phyloP scores from a whole-genome alignment of 2,113 vertebrate species.

The Corythornis vintsioides region DNA sequence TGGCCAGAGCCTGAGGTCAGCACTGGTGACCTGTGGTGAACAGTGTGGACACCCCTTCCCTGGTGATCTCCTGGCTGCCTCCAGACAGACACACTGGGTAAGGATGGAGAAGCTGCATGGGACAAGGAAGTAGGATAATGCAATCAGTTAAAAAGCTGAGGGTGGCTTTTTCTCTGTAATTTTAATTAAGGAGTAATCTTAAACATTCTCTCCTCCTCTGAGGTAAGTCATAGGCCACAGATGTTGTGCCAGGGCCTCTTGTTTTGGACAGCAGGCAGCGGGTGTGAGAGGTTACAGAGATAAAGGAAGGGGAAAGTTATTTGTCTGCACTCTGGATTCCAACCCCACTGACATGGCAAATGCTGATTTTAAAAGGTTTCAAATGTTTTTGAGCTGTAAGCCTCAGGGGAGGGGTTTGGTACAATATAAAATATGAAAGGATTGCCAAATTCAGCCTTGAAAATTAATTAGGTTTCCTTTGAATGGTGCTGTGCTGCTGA shows the following conservation, averaged over 20 bases:
- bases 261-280: accelerated
- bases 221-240: neutral
- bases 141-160: neutral
- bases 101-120: neutral
- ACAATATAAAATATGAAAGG: neutral
- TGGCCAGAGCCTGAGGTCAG: neutral
- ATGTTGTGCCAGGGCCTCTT: neutral
- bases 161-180: neutral
- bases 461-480: neutral
- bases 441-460: neutral
- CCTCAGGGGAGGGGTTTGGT: neutral
- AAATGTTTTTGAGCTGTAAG: neutral
- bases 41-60: neutral
- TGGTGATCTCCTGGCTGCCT: no score
- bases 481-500: neutral
- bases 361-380: neutral
- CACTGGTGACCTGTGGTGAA: neutral
- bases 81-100: accelerated
- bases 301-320: neutral
- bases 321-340: neutral
- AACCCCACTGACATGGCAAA: neutral
- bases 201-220: neutral
- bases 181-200: neutral
- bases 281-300: neutral
- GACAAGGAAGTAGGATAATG: neutral